phyloP scores from a whole-genome alignment of 2,113 vertebrate genomes.

The Rynchops niger region DNA sequence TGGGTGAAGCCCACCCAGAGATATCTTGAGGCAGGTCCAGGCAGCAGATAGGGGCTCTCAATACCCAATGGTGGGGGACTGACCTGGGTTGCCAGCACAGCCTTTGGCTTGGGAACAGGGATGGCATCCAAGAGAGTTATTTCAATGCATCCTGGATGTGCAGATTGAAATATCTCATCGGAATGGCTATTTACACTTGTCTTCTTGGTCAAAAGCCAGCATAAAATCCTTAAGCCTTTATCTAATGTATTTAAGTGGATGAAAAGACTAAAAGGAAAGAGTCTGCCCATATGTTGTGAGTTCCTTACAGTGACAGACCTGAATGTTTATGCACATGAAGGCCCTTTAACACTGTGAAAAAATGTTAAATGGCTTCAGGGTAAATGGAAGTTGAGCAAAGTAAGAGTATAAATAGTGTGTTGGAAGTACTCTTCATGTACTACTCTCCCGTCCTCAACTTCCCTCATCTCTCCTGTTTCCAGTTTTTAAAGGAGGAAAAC shows the following conservation, averaged over 20 bases:
- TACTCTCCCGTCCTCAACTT: background rate
- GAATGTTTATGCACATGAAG: conserved; percentile 28
- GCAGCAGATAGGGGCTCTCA: background rate
- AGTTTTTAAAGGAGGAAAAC: background rate
- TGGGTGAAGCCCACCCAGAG: background rate
- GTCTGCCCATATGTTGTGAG: background rate
- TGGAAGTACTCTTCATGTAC: background rate
- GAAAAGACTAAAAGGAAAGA: background rate
- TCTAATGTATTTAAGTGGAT: background rate
- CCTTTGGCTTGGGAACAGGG: background rate
- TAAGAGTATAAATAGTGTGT: background rate
- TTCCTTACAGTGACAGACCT: conserved; percentile 18
- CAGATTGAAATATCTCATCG: background rate
- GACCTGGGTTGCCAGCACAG: background rate
- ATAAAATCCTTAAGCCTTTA: background rate
- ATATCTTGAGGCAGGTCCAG: background rate
- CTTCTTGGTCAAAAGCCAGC: background rate
- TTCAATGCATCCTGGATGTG: background rate
- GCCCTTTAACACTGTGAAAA: background rate
- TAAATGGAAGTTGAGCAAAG: background rate
- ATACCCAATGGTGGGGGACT: background rate
- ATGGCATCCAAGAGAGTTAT: background rate
- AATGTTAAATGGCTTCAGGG: conserved; percentile 38
- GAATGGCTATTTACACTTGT: background rate
- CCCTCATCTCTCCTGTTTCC: background rate